Evolutionary conservation across 2,888 invertebrate species (phyloP).

Genomic region (Bruchidius siliquastri): DNA sequence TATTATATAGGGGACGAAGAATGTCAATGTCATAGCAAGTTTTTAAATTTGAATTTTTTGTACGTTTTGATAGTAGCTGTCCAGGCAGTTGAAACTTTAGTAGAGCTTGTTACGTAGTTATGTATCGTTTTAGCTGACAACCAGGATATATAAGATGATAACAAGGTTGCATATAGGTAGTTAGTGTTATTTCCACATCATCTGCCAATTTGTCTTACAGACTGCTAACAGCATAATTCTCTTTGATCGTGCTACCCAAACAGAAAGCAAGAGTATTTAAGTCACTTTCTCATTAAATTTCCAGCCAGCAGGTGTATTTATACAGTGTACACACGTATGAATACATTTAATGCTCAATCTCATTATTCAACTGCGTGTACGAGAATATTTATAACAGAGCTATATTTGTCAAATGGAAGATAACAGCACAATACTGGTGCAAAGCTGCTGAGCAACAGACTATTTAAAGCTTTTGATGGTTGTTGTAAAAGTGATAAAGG

Average conservation of each 20-base stretch:
- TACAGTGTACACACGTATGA: neutral
- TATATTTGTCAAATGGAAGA: neutral
- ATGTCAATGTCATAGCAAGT: too few relatives aligned
- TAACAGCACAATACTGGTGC: neutral
- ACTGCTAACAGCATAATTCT: neutral
- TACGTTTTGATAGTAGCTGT: too few relatives aligned
- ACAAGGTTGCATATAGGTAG: neutral
- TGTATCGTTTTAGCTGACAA: too few relatives aligned
- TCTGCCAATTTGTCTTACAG: neutral
- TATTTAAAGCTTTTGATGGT: neutral
- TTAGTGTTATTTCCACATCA: neutral
- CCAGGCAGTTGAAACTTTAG: too few relatives aligned
- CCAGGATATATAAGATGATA: too few relatives aligned
- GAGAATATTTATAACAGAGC: neutral
- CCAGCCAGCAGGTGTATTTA: neutral
- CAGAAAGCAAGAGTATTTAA: neutral
- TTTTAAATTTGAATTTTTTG: too few relatives aligned
- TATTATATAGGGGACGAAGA: too few relatives aligned
- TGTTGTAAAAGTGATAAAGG: too few relatives aligned
- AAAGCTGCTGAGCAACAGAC: neutral
- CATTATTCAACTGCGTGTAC: neutral
- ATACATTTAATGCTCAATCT: neutral
- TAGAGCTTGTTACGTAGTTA: too few relatives aligned
- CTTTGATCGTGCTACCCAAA: neutral
- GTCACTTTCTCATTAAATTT: neutral